Evolutionary conservation across 2,113 vertebrate species (phyloP), one percentile per base, ranked within the genome.

Genomic region (Dendrocopos noguchii): DNA sequence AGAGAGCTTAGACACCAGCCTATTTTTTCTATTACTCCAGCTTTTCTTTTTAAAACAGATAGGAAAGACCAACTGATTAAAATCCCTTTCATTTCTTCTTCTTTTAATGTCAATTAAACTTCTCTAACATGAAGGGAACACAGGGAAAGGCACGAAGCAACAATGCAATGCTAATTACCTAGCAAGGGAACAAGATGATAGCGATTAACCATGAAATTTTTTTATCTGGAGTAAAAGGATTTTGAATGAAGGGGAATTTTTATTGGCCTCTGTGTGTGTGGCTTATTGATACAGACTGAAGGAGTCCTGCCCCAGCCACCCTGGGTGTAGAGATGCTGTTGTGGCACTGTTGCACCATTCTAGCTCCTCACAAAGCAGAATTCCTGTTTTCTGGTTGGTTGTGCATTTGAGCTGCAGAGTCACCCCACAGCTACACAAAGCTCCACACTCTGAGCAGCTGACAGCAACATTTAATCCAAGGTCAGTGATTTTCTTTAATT

Each of bases 91-190:
- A 94, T 95, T 96, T 95, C 91, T 83, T 88, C 95, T 66, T 91
- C 87, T 95, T 92, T 87, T 93, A 91, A 87, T 91, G 90, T 92
- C 96, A 95, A 96, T 96, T 97, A 95, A 96, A 95, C 81, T 93
- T 81, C 78, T 88, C 84, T 92, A 88, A 96, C 95, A 97, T 90
- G 90, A 95, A 96, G 87, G 55, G 91, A 96, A 94, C 88, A 95
- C 10, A 77, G 94, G 52, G 67, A 80, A 88, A 83, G 82, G 84
- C 96, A 93, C 92, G 86, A 88, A 95, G 92, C 94, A 95, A 96
- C 90, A 96, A 95, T 94, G 95, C 95, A 95, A 93, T 95, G 88
- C 91, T 96, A 97, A 97, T 97, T 97, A 97, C 95, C 94, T 92
- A 97, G 90, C 92, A 77, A 91, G 88, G 88, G 95, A 97, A 97